Evolutionary conservation across 2,113 vertebrate species (phyloP), one percentile per base, ranked within the genome.

Genomic region (Bubalus kerabau): DNA sequence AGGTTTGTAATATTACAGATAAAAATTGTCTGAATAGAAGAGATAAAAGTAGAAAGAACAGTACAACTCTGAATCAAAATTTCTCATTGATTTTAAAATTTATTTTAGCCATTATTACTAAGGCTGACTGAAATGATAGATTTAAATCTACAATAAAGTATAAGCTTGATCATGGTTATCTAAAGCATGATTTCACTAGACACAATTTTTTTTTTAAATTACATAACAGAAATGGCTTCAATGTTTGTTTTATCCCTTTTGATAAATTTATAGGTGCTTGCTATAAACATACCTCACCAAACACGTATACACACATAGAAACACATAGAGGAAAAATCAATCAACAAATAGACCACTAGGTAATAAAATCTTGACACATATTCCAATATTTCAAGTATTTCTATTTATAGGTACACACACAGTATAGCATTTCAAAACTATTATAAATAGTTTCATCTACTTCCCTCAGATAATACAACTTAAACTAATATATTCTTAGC

Each of bases 11-110:
- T 40, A 32, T 1, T 43, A 56, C 52, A 93, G 50, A 89, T 76
- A 97, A 85, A 93, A 97, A 36, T 30, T 80, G 11, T 26, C 36
- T 80, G 64, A 96, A 81, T 6, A 78, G 19, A 95, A 95, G n/a
- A 80, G 52, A 96, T 83, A 82, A 94, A 85, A 87, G 3, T 32
- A 23, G 13, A n/a, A 97, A 95, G 12, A 59, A 60, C 10, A 40
- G 7, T 82, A 78, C 13, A 87, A 85, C 7, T 60, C 12, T 46
- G 15, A 85, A n/a, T 56, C 3, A 91, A 57, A 82, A 36, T 82
- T 83, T 86, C 4, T 85, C 30, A 0, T n/a, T 50, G 32, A 11
- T 56, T 85, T 91, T 43, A 32, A 90, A 83, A n/a, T 82, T 85
- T 32, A 87, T 54, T 89, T 93, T 46, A 26, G 23, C 36, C 7